Conservation (phyloP, 2,888 invertebrate genomes). For the Phaedon cochleariae region DNA sequence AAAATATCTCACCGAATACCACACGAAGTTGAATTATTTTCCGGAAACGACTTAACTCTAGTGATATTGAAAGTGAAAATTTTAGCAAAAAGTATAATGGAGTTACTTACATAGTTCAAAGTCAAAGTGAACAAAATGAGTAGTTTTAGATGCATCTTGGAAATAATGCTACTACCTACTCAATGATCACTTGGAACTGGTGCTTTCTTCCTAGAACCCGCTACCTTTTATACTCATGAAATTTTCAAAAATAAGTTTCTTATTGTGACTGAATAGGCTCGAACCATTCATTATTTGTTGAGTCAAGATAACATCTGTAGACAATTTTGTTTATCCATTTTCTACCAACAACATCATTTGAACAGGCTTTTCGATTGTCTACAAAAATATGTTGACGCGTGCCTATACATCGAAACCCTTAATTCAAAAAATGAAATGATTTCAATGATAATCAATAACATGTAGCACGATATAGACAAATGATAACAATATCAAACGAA, state of each 20-base stretch:
- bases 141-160: not conserved
- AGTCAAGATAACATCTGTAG: not conserved
- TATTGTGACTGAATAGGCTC: not conserved
- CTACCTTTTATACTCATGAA: not conserved
- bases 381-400: not conserved
- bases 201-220: not conserved
- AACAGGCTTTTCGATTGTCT: not conserved
- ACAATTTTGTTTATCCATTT: not conserved
- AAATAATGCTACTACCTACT: not conserved
- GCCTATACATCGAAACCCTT: not conserved
- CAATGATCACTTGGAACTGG: not conserved
- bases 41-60: too few species aligned
- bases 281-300: not conserved
- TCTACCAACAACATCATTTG: not conserved
- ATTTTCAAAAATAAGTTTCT: not conserved
- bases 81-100: too few species aligned
- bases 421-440: too few species aligned
- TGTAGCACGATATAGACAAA: too few species aligned
- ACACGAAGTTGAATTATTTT: too few species aligned
- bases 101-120: not conserved
- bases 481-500: too few species aligned
- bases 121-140: not conserved
- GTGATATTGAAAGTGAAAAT: too few species aligned
- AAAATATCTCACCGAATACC: too few species aligned
- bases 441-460: too few species aligned